Percentiles rank a stretch among this genome's conserved stretches.
phyloP scores from a whole-genome alignment of 1,140 invertebrate genomes.

The Pseudomyrmex dendroicus region DNA sequence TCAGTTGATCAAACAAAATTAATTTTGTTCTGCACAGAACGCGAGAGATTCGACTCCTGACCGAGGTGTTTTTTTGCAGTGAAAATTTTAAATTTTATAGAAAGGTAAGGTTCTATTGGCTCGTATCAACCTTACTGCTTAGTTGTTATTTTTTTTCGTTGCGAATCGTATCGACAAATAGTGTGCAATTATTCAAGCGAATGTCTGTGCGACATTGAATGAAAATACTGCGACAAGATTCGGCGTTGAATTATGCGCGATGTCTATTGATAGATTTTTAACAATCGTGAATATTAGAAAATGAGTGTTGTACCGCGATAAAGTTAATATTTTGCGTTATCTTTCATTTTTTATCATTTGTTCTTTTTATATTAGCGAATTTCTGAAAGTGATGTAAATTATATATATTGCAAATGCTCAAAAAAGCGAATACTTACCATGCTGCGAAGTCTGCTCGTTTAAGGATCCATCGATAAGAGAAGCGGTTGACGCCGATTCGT shows the following conservation, averaged over 20 bases:
- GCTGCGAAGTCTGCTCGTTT: constrained; percentile 70
- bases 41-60: too few species aligned
- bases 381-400: not conserved
- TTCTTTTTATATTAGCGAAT: not conserved
- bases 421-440: constrained; percentile 74
- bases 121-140: too few species aligned
- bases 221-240: too few species aligned
- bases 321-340: not conserved
- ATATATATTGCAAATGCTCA: not conserved
- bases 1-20: not conserved
- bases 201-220: too few species aligned
- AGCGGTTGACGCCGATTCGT: constrained; percentile 70
- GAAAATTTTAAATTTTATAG: too few species aligned
- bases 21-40: too few species aligned
- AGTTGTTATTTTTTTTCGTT: not conserved
- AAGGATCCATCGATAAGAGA: constrained; percentile 63
- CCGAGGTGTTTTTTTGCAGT: too few species aligned
- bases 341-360: too few species aligned
- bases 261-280: not conserved
- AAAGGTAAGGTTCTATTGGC: too few species aligned
- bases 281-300: not conserved
- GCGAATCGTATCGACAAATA: not conserved
- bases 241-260: too few species aligned
- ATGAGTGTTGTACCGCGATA: not conserved
- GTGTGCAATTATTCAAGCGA: not conserved